Evolutionary conservation across 2,797 vertebrate species (phyloP).

Genomic region (Gambusia yucatana): DNA sequence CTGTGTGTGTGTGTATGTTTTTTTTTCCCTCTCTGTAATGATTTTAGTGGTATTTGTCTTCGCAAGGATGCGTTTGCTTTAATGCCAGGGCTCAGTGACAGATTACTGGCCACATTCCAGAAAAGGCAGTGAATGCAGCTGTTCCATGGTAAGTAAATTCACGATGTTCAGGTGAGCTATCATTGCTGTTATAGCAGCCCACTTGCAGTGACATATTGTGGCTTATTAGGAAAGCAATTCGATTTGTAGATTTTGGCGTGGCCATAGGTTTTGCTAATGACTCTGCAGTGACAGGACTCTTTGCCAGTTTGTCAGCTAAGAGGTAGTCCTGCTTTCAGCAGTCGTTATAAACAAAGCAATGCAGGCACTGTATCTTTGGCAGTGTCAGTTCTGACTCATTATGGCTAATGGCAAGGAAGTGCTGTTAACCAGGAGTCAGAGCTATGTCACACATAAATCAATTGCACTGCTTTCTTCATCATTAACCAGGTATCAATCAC

Average conservation of each 20-base stretch:
- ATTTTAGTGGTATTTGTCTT: neutral
- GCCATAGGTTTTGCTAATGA: constrained; percentile 58
- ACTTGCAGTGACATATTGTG: constrained; percentile 17
- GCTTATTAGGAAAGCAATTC: constrained; percentile 40
- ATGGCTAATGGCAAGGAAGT: constrained; percentile 48
- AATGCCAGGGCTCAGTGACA: constrained; percentile 5
- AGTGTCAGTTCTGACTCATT: constrained; percentile 60
- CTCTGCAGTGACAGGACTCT: constrained; percentile 52
- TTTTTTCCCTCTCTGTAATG: neutral
- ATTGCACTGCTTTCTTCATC: constrained; percentile 50
- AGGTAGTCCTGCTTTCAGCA: constrained; percentile 43
- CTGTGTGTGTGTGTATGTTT: too few species aligned
- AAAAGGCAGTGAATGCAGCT: constrained; percentile 1
- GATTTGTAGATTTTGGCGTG: constrained; percentile 37
- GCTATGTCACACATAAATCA: constrained; percentile 28
- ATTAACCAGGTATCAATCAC: constrained; percentile 54
- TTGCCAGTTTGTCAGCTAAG: constrained; percentile 45
- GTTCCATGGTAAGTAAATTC: neutral
- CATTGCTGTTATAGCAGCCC: constrained; percentile 4
- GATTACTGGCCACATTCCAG: constrained; percentile 4
- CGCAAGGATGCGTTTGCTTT: neutral
- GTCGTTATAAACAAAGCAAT: constrained; percentile 39
- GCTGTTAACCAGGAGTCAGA: constrained; percentile 50
- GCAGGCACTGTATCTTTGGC: constrained; percentile 38
- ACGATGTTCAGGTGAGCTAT: constrained; percentile 16